A percentile compares a stretch with the other conserved stretches of the same genome.
Evolutionary conservation across 2,113 vertebrate genomes (phyloP).

Genomic region (Prunella fulvescens): DNA sequence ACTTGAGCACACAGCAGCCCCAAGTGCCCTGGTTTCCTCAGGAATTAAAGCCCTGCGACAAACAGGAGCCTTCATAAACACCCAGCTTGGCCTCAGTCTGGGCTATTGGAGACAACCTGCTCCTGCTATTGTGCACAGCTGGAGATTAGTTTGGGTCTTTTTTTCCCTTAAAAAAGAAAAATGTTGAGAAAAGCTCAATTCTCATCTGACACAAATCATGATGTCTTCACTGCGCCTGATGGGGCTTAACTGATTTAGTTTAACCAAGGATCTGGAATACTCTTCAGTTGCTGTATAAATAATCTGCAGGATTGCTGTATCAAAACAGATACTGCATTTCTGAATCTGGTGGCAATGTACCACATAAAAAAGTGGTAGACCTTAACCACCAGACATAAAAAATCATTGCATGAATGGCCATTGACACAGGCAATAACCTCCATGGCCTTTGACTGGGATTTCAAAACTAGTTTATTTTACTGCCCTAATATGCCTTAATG

Average conservation of each 20-base stretch:
- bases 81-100: not conserved
- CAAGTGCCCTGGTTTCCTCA: slow-evolving; percentile 5
- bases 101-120: not conserved
- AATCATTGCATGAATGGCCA: not conserved
- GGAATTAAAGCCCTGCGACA: slow-evolving; percentile 2
- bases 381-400: not conserved
- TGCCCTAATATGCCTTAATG: not conserved
- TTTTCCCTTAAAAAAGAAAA: not conserved
- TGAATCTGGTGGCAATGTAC: not conserved
- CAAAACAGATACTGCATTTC: not conserved
- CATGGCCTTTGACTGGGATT: not conserved
- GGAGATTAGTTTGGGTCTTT: not conserved
- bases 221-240: not conserved
- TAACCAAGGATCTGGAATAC: not conserved
- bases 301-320: not conserved
- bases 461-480: not conserved
- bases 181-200: not conserved
- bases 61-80: slow-evolving; percentile 39
- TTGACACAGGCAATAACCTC: not conserved
- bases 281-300: not conserved
- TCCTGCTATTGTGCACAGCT: not conserved
- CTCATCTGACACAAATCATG: not conserved
- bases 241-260: not conserved
- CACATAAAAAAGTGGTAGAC: not conserved
- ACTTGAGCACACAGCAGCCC: not conserved